Percentiles rank a stretch among this genome's conserved stretches.
phyloP scores from a whole-genome alignment of 1,140 invertebrate genomes.

The Philopotamus ludificatus region DNA sequence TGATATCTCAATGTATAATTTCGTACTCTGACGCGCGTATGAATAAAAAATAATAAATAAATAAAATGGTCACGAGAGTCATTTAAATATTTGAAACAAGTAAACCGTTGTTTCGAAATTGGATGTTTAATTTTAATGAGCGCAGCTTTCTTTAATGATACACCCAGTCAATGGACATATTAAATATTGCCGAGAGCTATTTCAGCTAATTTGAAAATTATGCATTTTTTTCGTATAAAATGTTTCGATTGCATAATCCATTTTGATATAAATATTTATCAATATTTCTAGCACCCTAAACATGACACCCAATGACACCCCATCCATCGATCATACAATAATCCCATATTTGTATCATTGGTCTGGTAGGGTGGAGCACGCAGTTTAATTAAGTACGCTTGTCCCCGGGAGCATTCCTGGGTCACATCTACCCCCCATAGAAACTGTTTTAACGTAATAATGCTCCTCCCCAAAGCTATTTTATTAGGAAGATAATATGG shows the following conservation, averaged over 20 bases:
- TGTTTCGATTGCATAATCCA: too few species aligned
- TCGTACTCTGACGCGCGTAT: too few species aligned
- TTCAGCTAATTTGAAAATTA: too few species aligned
- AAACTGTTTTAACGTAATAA: constrained; percentile 25
- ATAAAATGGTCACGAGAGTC: too few species aligned
- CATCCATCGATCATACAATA: constrained; percentile 40
- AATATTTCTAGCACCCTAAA: too few species aligned
- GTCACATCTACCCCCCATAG: constrained; percentile 30
- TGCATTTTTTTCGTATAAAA: too few species aligned
- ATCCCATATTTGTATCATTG: constrained; percentile 41
- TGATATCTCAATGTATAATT: too few species aligned
- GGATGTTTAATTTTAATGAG: not conserved
- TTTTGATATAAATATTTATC: too few species aligned
- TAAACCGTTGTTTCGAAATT: not conserved
- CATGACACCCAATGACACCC: too few species aligned
- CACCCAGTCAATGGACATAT: too few species aligned
- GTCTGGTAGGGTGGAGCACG: constrained; percentile 24
- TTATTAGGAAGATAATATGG: constrained; percentile 40
- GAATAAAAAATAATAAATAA: too few species aligned
- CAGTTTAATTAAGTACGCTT: constrained; percentile 39
- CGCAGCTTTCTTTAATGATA: not conserved
- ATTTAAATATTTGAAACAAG: not conserved
- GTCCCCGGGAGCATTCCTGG: constrained; percentile 31
- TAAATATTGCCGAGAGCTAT: too few species aligned
- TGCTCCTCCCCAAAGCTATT: constrained; percentile 28